These are phyloP conservation scores for Orthonyx spaldingii DNA, from an alignment of 2,113 vertebrate species.

Conservation along the genomic window DNA sequence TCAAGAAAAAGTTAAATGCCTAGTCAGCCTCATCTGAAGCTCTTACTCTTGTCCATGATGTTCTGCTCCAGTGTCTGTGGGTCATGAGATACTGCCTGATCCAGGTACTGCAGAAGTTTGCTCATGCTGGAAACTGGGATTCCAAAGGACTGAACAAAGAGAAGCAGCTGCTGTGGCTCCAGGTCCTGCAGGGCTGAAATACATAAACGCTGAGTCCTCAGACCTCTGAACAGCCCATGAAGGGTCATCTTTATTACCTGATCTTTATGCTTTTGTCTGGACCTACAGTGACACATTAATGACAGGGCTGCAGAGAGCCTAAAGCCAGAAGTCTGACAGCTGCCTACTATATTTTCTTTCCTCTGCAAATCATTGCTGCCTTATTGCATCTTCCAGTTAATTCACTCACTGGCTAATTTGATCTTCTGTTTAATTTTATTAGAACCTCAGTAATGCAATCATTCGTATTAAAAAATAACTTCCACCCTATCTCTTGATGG, in stretches of 20 bases:
- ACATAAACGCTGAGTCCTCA: background rate
- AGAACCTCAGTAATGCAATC: constrained; percentile 48
- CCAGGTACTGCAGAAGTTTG: constrained; percentile 92
- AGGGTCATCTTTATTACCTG: background rate
- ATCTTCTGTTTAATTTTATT: constrained; percentile 58
- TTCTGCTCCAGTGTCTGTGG: constrained; percentile 91
- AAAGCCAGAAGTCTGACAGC: constrained; percentile 24
- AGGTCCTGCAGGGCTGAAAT: constrained; percentile 89
- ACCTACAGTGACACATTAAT: background rate
- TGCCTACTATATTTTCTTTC: constrained; percentile 19
- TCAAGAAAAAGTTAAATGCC: background rate
- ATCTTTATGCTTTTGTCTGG: background rate
- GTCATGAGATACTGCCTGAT: constrained; percentile 94
- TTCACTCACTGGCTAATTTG: constrained; percentile 55
- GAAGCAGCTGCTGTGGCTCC: constrained; percentile 92
- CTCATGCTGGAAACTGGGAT: constrained; percentile 99
- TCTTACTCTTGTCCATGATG: constrained; percentile 98
- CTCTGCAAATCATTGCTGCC: constrained; percentile 3
- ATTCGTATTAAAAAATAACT: constrained; percentile 62
- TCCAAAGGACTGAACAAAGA: constrained; percentile 97
- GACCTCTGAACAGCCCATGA: background rate
- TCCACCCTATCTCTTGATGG: constrained; percentile 29
- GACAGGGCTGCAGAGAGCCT: background rate
- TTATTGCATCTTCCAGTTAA: constrained; percentile 59
- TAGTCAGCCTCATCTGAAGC: background rate